Conservation (phyloP, 2,113 vertebrate genomes). For the Anolis sagrei region DNA sequence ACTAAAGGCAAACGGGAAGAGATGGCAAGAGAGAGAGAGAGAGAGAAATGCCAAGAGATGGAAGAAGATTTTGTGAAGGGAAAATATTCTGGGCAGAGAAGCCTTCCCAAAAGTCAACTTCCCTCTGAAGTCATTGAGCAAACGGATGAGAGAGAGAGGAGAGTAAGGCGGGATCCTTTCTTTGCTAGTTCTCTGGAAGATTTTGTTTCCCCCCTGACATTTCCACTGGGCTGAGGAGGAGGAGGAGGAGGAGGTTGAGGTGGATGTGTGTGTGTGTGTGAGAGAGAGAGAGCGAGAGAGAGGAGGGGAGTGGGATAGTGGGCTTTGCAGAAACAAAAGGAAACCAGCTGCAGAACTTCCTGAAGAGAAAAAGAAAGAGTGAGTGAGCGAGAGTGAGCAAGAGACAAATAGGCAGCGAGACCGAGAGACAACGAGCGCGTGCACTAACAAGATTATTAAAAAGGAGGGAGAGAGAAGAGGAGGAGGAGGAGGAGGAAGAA, state of each 20-base stretch:
- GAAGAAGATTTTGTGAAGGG: background rate
- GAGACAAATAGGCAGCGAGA: conserved; percentile 44
- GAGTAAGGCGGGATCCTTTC: conserved; percentile 63
- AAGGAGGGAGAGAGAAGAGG: conserved; percentile 25
- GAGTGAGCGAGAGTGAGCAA: conserved; percentile 46
- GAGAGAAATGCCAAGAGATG: background rate
- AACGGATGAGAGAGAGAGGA: conserved; percentile 68
- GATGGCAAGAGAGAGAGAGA: background rate
- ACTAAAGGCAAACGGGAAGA: background rate
- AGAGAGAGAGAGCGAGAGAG: conserved; percentile 46
- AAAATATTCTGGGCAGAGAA: conserved; percentile 60
- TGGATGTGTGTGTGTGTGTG: conserved; percentile 68
- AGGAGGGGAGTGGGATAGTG: conserved; percentile 48
- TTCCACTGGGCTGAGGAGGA: conserved; percentile 77
- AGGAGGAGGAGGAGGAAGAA: conserved; percentile 43
- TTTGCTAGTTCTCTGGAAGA: conserved; percentile 54
- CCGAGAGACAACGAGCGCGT: background rate
- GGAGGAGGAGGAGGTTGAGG: conserved; percentile 67
- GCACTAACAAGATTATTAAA: background rate
- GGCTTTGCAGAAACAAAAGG: conserved; percentile 72
- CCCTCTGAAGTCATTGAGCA: conserved; percentile 79
- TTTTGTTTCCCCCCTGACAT: conserved; percentile 68
- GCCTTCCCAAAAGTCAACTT: conserved; percentile 56
- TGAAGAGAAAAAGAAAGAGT: conserved; percentile 54
- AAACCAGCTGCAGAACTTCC: conserved; percentile 72